Base-by-base conservation (phyloP, 2,113 vertebrate genomes). In the Pipa parva region DNA sequence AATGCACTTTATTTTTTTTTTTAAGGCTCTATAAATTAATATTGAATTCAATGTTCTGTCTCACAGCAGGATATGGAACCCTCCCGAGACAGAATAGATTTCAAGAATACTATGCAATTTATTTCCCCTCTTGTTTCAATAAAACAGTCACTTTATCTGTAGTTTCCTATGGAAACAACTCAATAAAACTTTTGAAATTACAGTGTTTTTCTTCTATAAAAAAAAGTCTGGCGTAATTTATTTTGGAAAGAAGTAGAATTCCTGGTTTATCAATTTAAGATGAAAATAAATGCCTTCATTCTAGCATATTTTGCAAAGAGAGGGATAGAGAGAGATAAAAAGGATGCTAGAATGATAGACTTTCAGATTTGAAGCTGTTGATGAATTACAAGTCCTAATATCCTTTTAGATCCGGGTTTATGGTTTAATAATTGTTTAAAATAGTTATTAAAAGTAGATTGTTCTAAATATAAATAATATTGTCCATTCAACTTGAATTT, bases 121-220 rank as follows among this genome's bases (percentile, higher is more conserved):
- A 58, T 67, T 64, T 66, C 52, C 15, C 39, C 27, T 56, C 52
- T 57, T 57, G 13, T 48, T 57, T 46, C 54, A 56, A 46, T 57
- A 31, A 50, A 64, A 42, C 29, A 42, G 13, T 5, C 39, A 42
- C 39, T 9, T 42, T 42, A 42, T 42, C 39, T 42, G 7, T n/a
- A 42, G 39, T 42, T 42, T 42, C 39, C 39, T 42, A 42, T 15
- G 39, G 39, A 42, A 42, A 42, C 39, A 42, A 42, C 39, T 42
- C 39, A 42, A 42, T 42, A 42, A 42, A 42, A 42, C 39, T 42
- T 42, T 42, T 15, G 3, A 15, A 42, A 17, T 42, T n/a, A 42
- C 39, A 31, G 5, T 31, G 29, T 31, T 6, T 31, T 6, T 31
- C 29, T 31, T 31, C 10, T 31, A 31, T 31, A 42, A 42, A 42